Base-by-base conservation (phyloP, 2,797 vertebrate species). In the Emydoidea blandingii region DNA sequence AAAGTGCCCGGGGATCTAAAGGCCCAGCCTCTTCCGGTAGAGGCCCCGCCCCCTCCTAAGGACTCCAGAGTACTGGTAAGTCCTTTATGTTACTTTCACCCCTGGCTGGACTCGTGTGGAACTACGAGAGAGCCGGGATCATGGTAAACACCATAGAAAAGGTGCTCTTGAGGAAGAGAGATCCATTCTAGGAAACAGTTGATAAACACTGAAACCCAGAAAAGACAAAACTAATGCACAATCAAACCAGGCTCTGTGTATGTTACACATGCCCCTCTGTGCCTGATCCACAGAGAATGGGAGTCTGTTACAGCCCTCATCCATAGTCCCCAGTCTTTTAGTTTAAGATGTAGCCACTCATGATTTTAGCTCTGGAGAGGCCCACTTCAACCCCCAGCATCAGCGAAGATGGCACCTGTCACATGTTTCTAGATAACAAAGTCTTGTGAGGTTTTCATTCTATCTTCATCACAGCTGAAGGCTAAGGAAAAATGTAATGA, bases 151-250 rank as follows among this genome's bases (percentile, higher is more conserved):
- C 93, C 91, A 94, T 90, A 83, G 83, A 93, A 91, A 90, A 95
- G 91, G 49, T 52, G 53, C 49, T 83, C 86, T 79, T 90, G 83
- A 81, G 93, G 88, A 90, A 95, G 92, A n/a, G 34, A 56, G 44
- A 4, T 52, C 85, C 50, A 47, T 95, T 88, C 89, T 83, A 80
- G 80, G 85, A 95, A 93, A 92, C 79, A 93, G 93, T 92, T 88
- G 92, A 83, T 79, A 79, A 84, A 86, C 88, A 78, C 92, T 94
- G 92, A 93, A 92, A 95, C 84, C 82, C 79, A 91, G 59, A 56
- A 85, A 72, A 53, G n/a, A 56, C 21, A 65, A 80, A 92, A 52
- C 65, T 92, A 88, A 21, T 85, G 56, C 19, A 18, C 34, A 65
- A n/a, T 31, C 14, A 15, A 65, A 34, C 31, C 14, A 4, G 31